Conservation (phyloP, 2,113 vertebrate species). For the Lipotes vexillifer region DNA sequence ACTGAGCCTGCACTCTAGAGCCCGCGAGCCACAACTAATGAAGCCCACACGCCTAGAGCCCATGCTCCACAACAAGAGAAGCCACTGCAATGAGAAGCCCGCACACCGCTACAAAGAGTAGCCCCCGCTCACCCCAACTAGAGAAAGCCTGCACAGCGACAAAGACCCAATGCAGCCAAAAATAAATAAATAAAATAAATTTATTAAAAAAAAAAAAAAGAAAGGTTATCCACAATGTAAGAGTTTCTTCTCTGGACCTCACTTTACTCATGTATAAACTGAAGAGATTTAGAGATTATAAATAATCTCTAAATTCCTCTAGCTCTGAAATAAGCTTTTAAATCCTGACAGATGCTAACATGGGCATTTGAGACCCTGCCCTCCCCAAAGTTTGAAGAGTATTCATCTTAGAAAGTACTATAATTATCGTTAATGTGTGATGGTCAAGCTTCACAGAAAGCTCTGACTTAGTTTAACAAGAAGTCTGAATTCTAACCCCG, state of each 20-base stretch:
- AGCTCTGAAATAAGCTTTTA: neutral
- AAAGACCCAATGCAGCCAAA: too few species aligned
- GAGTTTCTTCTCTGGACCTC: neutral
- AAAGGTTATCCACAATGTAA: neutral
- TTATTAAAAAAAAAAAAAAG: too few species aligned
- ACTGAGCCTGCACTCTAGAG: too few species aligned
- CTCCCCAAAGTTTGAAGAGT: neutral
- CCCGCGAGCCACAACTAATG: too few species aligned
- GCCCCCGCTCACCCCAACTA: too few species aligned
- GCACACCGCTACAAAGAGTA: too few species aligned
- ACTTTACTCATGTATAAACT: neutral
- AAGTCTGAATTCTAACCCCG: conserved; percentile 10
- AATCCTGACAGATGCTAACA: neutral
- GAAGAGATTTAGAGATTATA: neutral
- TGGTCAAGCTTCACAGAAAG: neutral
- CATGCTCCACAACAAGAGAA: too few species aligned
- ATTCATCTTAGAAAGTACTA: neutral
- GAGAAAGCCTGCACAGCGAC: too few species aligned
- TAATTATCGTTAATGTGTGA: neutral
- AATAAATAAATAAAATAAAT: too few species aligned
- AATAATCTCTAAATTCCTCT: neutral
- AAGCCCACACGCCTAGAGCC: too few species aligned
- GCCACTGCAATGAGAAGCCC: too few species aligned
- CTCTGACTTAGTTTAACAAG: neutral
- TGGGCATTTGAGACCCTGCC: neutral